Percentiles rank a stretch among this genome's conserved stretches.
These are phyloP conservation scores for Manis javanica DNA, from an alignment of 2,797 vertebrate species.

Conservation along the genomic window DNA sequence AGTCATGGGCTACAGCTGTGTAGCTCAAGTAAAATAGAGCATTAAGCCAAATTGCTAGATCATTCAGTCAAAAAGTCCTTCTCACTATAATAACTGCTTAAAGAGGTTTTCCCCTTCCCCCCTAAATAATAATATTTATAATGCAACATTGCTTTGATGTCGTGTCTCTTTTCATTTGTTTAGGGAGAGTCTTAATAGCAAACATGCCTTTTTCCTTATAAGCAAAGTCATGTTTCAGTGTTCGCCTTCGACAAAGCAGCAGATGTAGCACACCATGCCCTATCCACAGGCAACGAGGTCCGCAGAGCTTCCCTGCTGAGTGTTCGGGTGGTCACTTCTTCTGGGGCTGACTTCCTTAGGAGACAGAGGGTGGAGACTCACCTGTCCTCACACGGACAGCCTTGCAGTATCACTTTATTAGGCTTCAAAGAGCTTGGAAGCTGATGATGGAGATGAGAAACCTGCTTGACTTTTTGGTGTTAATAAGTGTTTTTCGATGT, in stretches of 20 bases:
- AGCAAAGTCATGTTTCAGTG: background rate
- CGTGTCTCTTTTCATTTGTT: slow-evolving; percentile 4
- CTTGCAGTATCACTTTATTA: background rate
- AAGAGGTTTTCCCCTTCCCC: background rate
- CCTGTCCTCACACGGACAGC: background rate
- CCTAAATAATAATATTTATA: background rate
- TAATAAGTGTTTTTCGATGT: background rate
- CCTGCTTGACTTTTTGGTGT: background rate
- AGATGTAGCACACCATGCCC: background rate
- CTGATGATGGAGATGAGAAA: background rate
- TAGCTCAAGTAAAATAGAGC: background rate
- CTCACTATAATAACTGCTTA: background rate
- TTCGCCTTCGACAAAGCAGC: background rate
- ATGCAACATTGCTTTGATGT: background rate
- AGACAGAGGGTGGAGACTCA: background rate
- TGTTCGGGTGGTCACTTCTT: background rate
- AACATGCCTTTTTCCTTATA: background rate
- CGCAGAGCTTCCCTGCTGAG: background rate
- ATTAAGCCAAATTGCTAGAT: background rate
- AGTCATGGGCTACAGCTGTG: background rate
- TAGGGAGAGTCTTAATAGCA: background rate
- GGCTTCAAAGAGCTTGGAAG: background rate
- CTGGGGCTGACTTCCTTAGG: background rate
- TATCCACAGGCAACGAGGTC: background rate
- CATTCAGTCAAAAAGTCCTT: background rate